These are phyloP conservation scores for Chirona hameri DNA, from an alignment of 2,888 invertebrate species.

Conservation along the genomic window DNA sequence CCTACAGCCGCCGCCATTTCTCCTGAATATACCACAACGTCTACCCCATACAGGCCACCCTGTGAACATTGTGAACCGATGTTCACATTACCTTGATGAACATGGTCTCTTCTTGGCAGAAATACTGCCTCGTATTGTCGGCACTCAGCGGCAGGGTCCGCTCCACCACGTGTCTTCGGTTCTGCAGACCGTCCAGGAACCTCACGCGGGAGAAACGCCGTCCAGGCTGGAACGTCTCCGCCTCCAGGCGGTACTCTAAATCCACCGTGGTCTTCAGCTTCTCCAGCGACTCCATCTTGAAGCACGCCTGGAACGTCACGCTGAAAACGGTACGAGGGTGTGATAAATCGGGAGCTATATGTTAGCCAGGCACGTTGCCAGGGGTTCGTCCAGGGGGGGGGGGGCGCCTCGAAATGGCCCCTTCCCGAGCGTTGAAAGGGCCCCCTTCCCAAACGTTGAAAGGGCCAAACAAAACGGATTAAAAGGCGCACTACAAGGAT, in stretches of 20 bases:
- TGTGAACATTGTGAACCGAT: too few relatives aligned
- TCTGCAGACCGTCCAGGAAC: slow-evolving; percentile 56
- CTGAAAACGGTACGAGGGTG: slow-evolving; percentile 48
- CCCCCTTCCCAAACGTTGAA: too few relatives aligned
- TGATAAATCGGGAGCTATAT: too few relatives aligned
- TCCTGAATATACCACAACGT: too few relatives aligned
- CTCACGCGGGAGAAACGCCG: slow-evolving; percentile 77
- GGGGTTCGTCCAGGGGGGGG: too few relatives aligned
- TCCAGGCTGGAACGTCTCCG: slow-evolving; percentile 70
- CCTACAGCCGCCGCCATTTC: too few relatives aligned
- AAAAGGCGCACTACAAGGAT: too few relatives aligned
- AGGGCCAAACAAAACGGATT: too few relatives aligned
- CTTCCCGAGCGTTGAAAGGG: too few relatives aligned
- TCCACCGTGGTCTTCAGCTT: slow-evolving; percentile 51
- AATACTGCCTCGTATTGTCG: slow-evolving; percentile 46
- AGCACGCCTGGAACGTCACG: slow-evolving; percentile 78
- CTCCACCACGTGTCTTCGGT: slow-evolving; percentile 45
- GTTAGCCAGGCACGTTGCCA: too few relatives aligned
- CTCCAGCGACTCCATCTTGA: slow-evolving; percentile 56
- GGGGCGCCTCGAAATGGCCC: too few relatives aligned
- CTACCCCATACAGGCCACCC: too few relatives aligned
- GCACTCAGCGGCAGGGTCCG: slow-evolving; percentile 43
- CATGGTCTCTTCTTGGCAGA: slow-evolving; percentile 73
- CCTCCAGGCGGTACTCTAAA: slow-evolving; percentile 72
- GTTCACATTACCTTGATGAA: slow-evolving; percentile 63